These are phyloP conservation scores for Megalurothrips usitatus DNA, from an alignment of 2,888 invertebrate genomes.

Conservation along the genomic window DNA sequence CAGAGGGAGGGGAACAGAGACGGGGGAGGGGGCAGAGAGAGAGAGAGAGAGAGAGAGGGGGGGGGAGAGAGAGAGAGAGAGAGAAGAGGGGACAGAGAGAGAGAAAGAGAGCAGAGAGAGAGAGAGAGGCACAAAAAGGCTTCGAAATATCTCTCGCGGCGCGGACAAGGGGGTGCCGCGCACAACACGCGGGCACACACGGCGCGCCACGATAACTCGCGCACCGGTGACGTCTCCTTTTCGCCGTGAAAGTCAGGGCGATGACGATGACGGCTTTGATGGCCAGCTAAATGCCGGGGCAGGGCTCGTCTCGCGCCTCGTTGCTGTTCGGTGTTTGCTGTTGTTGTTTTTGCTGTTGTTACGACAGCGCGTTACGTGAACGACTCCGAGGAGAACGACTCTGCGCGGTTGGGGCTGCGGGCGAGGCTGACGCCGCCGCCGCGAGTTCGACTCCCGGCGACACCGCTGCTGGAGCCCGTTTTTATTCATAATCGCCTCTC, in stretches of 20 bases:
- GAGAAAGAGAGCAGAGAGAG: neutral
- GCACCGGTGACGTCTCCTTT: conserved; percentile 1
- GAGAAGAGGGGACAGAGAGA: neutral
- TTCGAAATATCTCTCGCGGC: neutral
- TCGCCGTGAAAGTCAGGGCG: neutral
- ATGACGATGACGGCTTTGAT: neutral
- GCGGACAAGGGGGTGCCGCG: neutral
- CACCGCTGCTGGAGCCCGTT: no score
- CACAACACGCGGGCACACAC: neutral
- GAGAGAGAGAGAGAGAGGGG: neutral
- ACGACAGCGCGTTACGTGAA: no score
- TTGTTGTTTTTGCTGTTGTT: no score
- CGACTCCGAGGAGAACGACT: no score
- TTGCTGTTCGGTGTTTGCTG: no score
- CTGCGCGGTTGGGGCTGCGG: no score
- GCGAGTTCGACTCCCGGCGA: no score
- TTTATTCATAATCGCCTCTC: neutral
- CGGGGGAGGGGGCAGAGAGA: neutral
- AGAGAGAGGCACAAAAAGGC: neutral
- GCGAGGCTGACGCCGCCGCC: no score
- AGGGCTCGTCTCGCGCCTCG: no score
- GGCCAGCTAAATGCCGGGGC: neutral
- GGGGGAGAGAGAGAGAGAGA: neutral
- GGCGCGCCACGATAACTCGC: neutral
- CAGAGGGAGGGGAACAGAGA: neutral